A percentile compares a stretch with the other conserved stretches of the same genome.
Evolutionary conservation across 2,888 invertebrate species (phyloP).

Genomic region (Ormyrus thymus): DNA sequence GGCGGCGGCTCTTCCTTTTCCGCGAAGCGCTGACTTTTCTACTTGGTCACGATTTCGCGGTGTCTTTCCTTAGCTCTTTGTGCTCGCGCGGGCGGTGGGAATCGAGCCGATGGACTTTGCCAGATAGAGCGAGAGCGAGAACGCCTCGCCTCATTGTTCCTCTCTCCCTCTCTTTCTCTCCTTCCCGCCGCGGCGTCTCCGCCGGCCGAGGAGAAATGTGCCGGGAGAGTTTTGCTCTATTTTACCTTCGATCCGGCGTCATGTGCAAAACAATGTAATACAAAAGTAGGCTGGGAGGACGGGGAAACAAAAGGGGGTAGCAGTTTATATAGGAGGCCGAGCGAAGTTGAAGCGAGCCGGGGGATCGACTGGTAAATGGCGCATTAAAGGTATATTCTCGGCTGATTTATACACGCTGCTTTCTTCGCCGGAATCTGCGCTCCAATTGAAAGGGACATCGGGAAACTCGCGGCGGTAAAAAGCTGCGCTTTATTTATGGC

Average conservation of each 20-base stretch:
- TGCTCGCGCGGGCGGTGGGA: not conserved
- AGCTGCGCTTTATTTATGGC: no score
- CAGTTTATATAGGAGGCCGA: constrained; percentile 19
- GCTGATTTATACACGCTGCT: constrained; percentile 25
- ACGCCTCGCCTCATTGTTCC: constrained; percentile 4
- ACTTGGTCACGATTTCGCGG: constrained; percentile 71
- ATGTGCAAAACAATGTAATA: constrained; percentile 51
- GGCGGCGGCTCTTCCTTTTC: constrained; percentile 15
- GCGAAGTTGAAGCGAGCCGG: constrained; percentile 32
- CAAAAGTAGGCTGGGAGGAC: constrained; percentile 9
- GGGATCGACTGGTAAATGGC: constrained; percentile 32
- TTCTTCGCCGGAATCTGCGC: not conserved
- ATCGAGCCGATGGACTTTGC: constrained; percentile 46
- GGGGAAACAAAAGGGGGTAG: not conserved
- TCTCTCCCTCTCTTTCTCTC: not conserved
- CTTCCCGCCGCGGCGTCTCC: constrained; percentile 4
- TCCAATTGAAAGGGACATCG: no score
- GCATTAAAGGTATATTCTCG: constrained; percentile 30
- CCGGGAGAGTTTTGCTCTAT: constrained; percentile 47
- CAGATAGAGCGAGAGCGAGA: constrained; percentile 20
- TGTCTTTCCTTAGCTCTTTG: constrained; percentile 26
- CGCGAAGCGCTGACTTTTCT: constrained; percentile 48
- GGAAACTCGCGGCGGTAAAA: no score
- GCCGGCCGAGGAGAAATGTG: constrained; percentile 32
- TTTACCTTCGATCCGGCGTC: constrained; percentile 51